Conservation (phyloP, 2,797 vertebrate genomes). For the Tinamus major region DNA sequence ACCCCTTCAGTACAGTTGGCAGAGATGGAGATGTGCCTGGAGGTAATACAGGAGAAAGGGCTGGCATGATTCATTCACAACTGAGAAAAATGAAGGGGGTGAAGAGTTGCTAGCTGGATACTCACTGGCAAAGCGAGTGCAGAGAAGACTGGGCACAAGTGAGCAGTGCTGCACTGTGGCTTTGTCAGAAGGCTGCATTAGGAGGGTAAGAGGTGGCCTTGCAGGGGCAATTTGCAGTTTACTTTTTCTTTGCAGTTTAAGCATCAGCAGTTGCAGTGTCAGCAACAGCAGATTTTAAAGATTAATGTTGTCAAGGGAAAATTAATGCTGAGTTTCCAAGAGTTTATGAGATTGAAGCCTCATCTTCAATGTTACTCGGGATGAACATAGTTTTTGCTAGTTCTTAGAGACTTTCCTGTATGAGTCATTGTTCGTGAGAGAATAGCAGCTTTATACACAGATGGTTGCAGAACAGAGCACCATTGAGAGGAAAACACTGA, state of each 20-base stretch:
- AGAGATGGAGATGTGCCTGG: neutral
- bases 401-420: slow-evolving; percentile 75
- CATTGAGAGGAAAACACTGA: slow-evolving; percentile 82
- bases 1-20: neutral
- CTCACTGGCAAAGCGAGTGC: neutral
- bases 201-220: neutral
- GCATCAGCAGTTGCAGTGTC: neutral
- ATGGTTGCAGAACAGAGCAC: slow-evolving; percentile 84
- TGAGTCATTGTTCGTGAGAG: slow-evolving; percentile 81
- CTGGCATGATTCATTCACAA: neutral
- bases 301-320: slow-evolving; percentile 56
- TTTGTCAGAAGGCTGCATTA: neutral
- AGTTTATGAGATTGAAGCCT: slow-evolving; percentile 40
- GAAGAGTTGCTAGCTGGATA: neutral
- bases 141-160: neutral
- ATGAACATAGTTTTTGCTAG: slow-evolving; percentile 80
- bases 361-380: slow-evolving; percentile 65
- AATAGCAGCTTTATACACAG: slow-evolving; percentile 87
- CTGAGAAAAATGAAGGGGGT: neutral
- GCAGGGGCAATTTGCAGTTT: neutral
- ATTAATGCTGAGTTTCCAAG: slow-evolving; percentile 44
- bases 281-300: slow-evolving; percentile 32
- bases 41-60: neutral
- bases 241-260: no score
- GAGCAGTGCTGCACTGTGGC: neutral